These are phyloP conservation scores for Gadus macrocephalus DNA, from an alignment of 2,113 vertebrate species.

Conservation along the genomic window DNA sequence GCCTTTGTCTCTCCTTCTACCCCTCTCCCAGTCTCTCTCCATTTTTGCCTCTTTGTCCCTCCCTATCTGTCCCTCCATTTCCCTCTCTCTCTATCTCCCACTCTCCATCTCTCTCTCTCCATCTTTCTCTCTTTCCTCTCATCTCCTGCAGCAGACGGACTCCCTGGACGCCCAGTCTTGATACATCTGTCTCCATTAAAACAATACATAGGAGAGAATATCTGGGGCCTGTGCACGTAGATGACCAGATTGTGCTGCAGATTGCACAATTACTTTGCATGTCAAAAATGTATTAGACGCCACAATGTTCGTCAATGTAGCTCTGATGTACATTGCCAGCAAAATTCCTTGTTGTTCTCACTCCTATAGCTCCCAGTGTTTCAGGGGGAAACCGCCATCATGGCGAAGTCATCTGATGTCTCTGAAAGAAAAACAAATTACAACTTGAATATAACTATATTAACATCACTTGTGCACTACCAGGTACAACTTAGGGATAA, in stretches of 20 bases:
- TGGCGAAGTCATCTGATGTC: too few species aligned
- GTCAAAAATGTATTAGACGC: slow-evolving; percentile 54
- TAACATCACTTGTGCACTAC: too few species aligned
- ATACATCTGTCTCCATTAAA: slow-evolving; percentile 58
- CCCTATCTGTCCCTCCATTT: slow-evolving; percentile 16
- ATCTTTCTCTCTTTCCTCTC: background rate
- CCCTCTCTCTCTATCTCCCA: slow-evolving; percentile 22
- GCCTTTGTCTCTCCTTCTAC: slow-evolving; percentile 8
- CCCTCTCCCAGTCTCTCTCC: background rate
- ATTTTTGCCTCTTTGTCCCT: slow-evolving; percentile 9
- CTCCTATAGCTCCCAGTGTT: too few species aligned
- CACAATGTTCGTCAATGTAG: slow-evolving; percentile 32
- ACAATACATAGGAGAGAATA: slow-evolving; percentile 14
- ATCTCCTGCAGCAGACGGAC: slow-evolving; percentile 31
- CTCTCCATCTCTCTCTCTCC: slow-evolving; percentile 19
- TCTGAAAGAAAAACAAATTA: too few species aligned
- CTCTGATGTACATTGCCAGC: slow-evolving; percentile 42
- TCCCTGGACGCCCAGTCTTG: slow-evolving; percentile 32
- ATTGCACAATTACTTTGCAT: slow-evolving; percentile 55
- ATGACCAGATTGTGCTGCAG: slow-evolving; percentile 50
- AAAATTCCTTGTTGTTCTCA: too few species aligned
- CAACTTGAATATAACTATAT: too few species aligned
- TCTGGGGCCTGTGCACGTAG: slow-evolving; percentile 40
- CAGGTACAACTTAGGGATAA: too few species aligned
- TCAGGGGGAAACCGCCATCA: too few species aligned